Base-by-base conservation (phyloP, 2,113 vertebrate species). In the Coregonus clupeaformis region DNA sequence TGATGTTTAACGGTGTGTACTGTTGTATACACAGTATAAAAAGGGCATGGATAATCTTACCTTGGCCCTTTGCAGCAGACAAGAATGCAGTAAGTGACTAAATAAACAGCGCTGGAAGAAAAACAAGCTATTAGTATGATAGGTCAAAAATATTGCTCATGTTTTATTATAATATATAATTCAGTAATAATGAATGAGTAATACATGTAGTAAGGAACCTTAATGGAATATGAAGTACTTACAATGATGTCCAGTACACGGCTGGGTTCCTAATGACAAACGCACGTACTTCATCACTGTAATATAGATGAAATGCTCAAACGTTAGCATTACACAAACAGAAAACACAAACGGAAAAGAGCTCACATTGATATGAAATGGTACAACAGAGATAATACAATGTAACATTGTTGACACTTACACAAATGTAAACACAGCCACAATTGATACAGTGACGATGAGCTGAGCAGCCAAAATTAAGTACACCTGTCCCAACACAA, bases 161-260 rank as follows among this genome's bases (percentile, higher is more conserved):
- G 24, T n/a, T 62, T 22, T 9, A 9, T 22, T 62, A 62, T 25
- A 62, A 36, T 20, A 29, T 65, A 1, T n/a, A 6, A 67, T 13
- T 22, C 16, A 30, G 4, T 49, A 29, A 24, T 64, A 24, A 2
- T 64, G 5, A 14, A 64, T 64, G 7, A 27, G 25, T 29, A 14
- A 27, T 64, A 64, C 25, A 27, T 64, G 14, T 64, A 25, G 36
- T 12, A 12, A 11, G 36, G 36, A 42, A 42, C 36, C 36, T 36
- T 9, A 36, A 36, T 42, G 36, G 36, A 45, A 47, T 13, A 13
- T 49, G 18, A 22, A 3, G 13, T 82, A 95, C 96, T 97, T 88
- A 98, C 96, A 95, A 93, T 6, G 96, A 98, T 29, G 90, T 89
- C 0, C 96, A 98, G 82, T 96, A 98, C 78, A 97, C 27, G 0